phyloP scores from a whole-genome alignment of 2,888 invertebrate genomes.

The Plebejus melissa region DNA sequence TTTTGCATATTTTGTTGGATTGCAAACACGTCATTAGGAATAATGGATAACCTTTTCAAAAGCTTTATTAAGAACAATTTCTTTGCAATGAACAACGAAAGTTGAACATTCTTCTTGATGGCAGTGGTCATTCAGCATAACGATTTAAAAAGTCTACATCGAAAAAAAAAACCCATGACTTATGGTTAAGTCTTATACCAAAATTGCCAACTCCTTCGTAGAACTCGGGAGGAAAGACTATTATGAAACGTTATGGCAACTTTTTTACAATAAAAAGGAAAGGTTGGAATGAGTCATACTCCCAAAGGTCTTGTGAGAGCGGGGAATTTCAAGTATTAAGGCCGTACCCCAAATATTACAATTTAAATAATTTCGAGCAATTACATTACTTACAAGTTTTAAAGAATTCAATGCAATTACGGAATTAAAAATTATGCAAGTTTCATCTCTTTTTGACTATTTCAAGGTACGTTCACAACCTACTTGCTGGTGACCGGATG shows the following conservation, averaged over 20 bases:
- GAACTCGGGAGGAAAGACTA: conserved; percentile 18
- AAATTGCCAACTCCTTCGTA: conserved; percentile 14
- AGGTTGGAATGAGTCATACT: conserved; percentile 61
- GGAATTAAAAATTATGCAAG: not conserved
- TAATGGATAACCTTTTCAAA: too few species aligned
- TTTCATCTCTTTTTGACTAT: not conserved
- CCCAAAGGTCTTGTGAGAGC: conserved; percentile 39
- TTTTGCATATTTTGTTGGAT: too few species aligned
- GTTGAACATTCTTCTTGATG: too few species aligned
- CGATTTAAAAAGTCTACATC: too few species aligned
- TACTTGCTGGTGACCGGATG: not conserved
- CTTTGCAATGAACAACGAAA: too few species aligned
- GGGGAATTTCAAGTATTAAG: conserved; percentile 22
- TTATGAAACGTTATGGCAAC: conserved; percentile 14
- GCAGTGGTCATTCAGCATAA: too few species aligned
- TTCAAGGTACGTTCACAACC: not conserved
- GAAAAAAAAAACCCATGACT: conserved; percentile 3
- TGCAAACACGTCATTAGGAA: too few species aligned
- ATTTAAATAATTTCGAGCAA: conserved; percentile 2
- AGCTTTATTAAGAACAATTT: too few species aligned
- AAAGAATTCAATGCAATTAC: not conserved
- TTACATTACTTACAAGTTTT: not conserved
- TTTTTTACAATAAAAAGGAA: conserved; percentile 55
- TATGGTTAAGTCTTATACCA: too few species aligned
- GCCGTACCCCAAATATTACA: conserved; percentile 5